phyloP scores from a whole-genome alignment of 2,797 vertebrate species.

The Siniperca obscura region DNA sequence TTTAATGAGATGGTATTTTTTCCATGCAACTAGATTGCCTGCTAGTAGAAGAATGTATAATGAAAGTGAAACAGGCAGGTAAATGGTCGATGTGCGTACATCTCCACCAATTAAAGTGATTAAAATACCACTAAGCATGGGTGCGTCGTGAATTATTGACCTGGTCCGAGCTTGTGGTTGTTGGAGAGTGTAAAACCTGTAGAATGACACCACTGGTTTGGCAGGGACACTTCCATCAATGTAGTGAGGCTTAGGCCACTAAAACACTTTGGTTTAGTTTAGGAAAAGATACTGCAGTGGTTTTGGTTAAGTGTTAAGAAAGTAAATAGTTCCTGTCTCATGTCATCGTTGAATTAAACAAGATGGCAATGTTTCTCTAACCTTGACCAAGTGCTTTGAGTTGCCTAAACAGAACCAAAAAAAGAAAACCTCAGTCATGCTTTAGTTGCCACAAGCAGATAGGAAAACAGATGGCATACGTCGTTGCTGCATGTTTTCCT shows the following conservation, averaged over 20 bases:
- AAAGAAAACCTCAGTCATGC: no score
- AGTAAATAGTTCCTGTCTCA: background rate
- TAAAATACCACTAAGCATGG: background rate
- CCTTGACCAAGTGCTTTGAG: no score
- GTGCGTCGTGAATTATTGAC: background rate
- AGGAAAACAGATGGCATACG: no score
- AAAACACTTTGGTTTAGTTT: background rate
- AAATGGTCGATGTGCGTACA: background rate
- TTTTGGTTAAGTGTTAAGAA: background rate
- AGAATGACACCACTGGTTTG: background rate
- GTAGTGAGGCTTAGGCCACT: background rate
- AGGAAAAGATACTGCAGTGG: background rate
- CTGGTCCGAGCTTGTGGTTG: background rate
- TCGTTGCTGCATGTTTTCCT: no score
- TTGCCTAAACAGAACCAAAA: no score
- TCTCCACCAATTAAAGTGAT: conserved; percentile 8
- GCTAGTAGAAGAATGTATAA: background rate
- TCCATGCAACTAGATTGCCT: background rate
- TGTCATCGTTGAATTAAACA: no score
- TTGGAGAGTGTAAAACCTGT: background rate
- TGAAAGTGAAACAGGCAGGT: background rate
- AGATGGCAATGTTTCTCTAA: no score
- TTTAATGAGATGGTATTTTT: background rate
- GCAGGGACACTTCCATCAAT: background rate
- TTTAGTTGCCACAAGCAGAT: no score